These are phyloP conservation scores for Odontothrips loti DNA, from an alignment of 2,888 invertebrate genomes.

Conservation along the genomic window DNA sequence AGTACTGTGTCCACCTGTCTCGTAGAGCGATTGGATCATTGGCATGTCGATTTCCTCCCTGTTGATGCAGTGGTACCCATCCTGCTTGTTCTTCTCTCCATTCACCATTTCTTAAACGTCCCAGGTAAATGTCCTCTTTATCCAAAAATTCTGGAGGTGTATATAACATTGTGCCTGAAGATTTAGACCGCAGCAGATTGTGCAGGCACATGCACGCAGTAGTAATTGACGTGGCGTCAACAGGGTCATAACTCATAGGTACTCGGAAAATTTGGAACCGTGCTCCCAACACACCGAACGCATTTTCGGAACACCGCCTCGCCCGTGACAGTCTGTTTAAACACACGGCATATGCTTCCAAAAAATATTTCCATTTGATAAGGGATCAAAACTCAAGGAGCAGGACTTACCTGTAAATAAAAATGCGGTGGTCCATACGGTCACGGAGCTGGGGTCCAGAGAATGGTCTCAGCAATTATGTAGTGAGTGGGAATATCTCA, in stretches of 20 bases:
- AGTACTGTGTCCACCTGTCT: background rate
- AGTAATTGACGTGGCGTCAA: background rate
- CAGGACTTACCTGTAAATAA: background rate
- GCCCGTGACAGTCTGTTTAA: background rate
- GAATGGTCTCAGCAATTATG: background rate
- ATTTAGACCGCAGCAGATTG: background rate
- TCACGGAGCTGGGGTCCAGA: background rate
- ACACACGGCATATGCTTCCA: too few species aligned
- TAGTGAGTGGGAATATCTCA: background rate
- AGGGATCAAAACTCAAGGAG: too few species aligned
- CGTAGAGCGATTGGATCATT: background rate
- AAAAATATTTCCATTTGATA: too few species aligned
- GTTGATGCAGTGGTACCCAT: background rate
- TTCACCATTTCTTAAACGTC: background rate
- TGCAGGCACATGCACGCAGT: background rate
- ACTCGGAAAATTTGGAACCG: background rate
- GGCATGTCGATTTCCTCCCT: background rate
- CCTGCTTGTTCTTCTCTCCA: background rate
- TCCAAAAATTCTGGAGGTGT: background rate
- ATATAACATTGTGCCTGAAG: background rate
- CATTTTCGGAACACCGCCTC: background rate
- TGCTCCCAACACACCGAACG: background rate
- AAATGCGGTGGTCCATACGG: background rate
- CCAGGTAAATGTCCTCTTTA: background rate
- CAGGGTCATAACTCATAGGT: background rate